Evolutionary conservation across 2,797 vertebrate species (phyloP), one percentile per base, ranked within the genome.

Genomic region (Antennarius maculatus): DNA sequence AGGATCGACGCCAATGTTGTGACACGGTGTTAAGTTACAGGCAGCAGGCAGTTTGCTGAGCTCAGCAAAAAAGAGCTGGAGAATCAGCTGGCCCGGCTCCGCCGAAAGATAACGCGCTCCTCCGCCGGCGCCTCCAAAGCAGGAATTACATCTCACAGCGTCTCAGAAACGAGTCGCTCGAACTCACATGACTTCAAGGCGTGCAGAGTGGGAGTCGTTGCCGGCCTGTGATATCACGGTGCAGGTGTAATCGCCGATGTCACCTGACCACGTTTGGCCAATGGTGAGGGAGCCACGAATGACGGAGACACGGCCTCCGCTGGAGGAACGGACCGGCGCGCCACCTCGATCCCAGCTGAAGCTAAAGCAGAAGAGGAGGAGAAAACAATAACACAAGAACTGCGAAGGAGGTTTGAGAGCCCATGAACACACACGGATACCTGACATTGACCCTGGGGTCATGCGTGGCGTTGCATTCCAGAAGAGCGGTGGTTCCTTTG

Each of bases 171-270:
- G 1, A 52, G n/a, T 2, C 57, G 12, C 13, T 27, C 43, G 1
- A 49, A 95, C 97, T 97, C 87, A 99, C 97, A 98, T 98, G 71
- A 99, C 97, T 93, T 99, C 97, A 12, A 99, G 92, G 3, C 97
- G 95, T 7, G 96, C 96, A 0, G 83, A 84, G 60, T 80, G 90
- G 54, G 96, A 96, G 76, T 98, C 96, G 0, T 97, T 98, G 57
- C 97, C 97, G 1, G 96, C 96, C 11, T 82, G 84, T 0, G 97
- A 98, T n/a, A 94, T 52, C 57, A 98, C 94, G 0, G 95, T 93
- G 15, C 97, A 99, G 16, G 95, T 96, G 74, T 99, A 99, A 85
- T 98, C 95, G 0, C 97, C 97, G 0, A 99, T 98, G 92, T 99
- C 97, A 0, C 97, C 97, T 0, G 97, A 98, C 97, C 97, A 99